A percentile compares a stretch with the other conserved stretches of the same genome.
Evolutionary conservation across 2,113 vertebrate species (phyloP).

Genomic region (Rhabdomys dilectus): DNA sequence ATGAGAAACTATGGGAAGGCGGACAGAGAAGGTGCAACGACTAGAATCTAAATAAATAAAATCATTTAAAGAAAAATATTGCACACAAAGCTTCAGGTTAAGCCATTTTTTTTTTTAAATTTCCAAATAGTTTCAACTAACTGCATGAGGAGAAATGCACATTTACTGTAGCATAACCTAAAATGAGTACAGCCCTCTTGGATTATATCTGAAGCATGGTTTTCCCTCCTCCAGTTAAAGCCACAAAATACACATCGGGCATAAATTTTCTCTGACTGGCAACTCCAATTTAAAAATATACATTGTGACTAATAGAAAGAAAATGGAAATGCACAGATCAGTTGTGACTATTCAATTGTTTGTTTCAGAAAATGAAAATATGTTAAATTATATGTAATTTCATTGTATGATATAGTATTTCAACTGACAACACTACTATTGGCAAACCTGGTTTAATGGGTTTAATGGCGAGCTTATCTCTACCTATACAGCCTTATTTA

Average conservation of each 20-base stretch:
- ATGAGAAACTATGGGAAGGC: no score
- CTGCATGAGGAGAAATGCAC: conserved; percentile 39
- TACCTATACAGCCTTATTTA: background rate
- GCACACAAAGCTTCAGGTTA: background rate
- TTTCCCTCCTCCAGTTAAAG: conserved; percentile 81
- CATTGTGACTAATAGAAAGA: conserved; percentile 82
- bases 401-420: conserved; percentile 49
- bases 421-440: conserved; percentile 65
- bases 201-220: conserved; percentile 24
- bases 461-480: conserved; percentile 76
- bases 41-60: no score
- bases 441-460: conserved; percentile 72
- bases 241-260: conserved; percentile 70
- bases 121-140: background rate
- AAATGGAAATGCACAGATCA: conserved; percentile 82
- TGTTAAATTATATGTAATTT: conserved; percentile 78
- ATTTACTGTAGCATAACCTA: conserved; percentile 69
- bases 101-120: background rate
- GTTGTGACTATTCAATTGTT: conserved; percentile 83
- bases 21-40: no score
- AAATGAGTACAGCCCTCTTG: conserved; percentile 12
- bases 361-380: conserved; percentile 79
- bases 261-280: conserved; percentile 86
- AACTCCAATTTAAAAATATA: conserved; percentile 82
- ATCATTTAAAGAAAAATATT: background rate